These are phyloP conservation scores for Cheilosia pagana DNA, from an alignment of 2,888 invertebrate species.

Conservation along the genomic window DNA sequence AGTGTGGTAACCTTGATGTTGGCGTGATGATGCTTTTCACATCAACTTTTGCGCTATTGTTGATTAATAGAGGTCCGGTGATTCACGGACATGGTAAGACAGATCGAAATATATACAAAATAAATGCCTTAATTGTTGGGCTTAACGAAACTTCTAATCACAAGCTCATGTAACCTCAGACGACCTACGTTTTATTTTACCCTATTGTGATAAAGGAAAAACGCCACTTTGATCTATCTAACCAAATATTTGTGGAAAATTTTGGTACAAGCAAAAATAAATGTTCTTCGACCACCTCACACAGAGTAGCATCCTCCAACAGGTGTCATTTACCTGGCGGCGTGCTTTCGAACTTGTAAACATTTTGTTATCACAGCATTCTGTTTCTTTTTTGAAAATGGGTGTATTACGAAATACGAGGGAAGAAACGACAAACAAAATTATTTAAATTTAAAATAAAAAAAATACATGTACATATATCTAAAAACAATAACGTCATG, in stretches of 20 bases:
- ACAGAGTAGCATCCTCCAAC: constrained; percentile 30
- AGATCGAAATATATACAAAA: too few species aligned
- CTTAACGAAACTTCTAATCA: too few species aligned
- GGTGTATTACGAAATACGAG: constrained; percentile 45
- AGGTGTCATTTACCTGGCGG: constrained; percentile 54
- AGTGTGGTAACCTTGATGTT: constrained; percentile 19
- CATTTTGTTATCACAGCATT: neutral
- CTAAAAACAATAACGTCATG: constrained; percentile 34
- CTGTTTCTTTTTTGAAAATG: neutral
- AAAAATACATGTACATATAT: neutral
- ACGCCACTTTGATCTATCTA: too few species aligned
- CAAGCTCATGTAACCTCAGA: too few species aligned
- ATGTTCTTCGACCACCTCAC: constrained; percentile 13
- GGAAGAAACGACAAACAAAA: neutral
- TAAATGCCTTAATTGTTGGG: too few species aligned
- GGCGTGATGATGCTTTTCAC: neutral
- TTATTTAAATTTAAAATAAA: constrained; percentile 19
- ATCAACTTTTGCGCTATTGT: neutral
- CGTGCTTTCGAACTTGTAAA: constrained; percentile 1
- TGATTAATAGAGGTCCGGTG: neutral
- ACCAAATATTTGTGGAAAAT: neutral
- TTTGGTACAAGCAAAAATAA: neutral
- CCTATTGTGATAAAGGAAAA: too few species aligned
- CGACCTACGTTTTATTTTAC: neutral
- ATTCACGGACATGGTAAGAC: neutral